phyloP scores from a whole-genome alignment of 2,113 vertebrate species.

The Gila orcuttii region DNA sequence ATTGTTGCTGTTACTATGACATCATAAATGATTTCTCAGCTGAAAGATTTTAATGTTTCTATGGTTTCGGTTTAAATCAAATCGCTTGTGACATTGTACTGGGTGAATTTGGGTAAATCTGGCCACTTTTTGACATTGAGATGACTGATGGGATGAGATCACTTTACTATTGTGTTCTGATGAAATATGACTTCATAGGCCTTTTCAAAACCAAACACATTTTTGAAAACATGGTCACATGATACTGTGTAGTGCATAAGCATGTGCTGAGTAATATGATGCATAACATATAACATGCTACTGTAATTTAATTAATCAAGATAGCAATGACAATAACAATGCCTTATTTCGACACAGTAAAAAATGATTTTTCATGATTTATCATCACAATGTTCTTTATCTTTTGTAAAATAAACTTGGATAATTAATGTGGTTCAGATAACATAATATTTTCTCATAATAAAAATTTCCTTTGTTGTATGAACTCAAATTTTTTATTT shows the following conservation, averaged over 20 bases:
- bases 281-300: not conserved
- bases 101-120: not conserved
- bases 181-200: not conserved
- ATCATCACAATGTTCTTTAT: too few relatives aligned
- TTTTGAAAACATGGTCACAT: too few relatives aligned
- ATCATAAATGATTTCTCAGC: constrained; percentile 20
- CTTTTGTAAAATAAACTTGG: too few relatives aligned
- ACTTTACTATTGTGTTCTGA: not conserved
- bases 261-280: not conserved
- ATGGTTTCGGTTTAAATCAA: constrained; percentile 8
- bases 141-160: not conserved
- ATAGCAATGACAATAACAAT: not conserved
- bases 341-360: not conserved
- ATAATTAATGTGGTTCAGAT: too few relatives aligned
- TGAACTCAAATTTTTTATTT: too few relatives aligned
- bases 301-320: not conserved
- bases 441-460: too few relatives aligned
- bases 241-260: not conserved
- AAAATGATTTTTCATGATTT: too few relatives aligned
- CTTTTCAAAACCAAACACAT: not conserved
- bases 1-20: constrained; percentile 30
- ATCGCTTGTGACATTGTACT: not conserved
- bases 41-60: constrained; percentile 28
- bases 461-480: too few relatives aligned
- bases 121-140: not conserved